phyloP scores from a whole-genome alignment of 2,888 invertebrate species.

The Acleris literana region DNA sequence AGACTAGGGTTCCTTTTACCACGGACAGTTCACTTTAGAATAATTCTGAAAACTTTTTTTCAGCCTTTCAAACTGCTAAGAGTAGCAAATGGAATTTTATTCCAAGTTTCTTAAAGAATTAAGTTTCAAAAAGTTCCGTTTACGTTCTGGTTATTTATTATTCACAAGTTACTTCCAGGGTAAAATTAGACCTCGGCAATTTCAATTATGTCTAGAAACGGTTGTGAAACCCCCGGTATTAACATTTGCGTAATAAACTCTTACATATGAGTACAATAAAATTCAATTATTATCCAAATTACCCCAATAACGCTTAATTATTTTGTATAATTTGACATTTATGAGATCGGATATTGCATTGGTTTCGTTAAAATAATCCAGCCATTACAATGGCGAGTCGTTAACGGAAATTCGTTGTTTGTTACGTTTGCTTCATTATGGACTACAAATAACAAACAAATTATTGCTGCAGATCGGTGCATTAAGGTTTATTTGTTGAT shows the following conservation, averaged over 20 bases:
- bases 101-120: not conserved
- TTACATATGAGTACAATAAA: slow-evolving; percentile 32
- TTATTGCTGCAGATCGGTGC: slow-evolving; percentile 6
- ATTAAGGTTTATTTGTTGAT: slow-evolving; percentile 13
- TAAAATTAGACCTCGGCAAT: slow-evolving; percentile 2
- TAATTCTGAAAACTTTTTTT: slow-evolving; percentile 8
- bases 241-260: slow-evolving; percentile 33
- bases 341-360: slow-evolving; percentile 29
- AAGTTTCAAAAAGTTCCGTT: slow-evolving; percentile 6
- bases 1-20: slow-evolving; percentile 5
- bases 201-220: slow-evolving; percentile 23
- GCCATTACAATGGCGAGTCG: slow-evolving; percentile 17
- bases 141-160: slow-evolving; percentile 18
- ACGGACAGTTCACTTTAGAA: slow-evolving; percentile 12
- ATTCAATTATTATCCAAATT: slow-evolving; percentile 35
- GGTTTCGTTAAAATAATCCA: slow-evolving; percentile 12
- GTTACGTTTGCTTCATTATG: slow-evolving; percentile 7
- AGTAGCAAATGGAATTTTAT: slow-evolving; percentile 14
- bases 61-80: slow-evolving; percentile 5
- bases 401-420: slow-evolving; percentile 10
- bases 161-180: slow-evolving; percentile 14
- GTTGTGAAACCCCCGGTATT: slow-evolving; percentile 23
- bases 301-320: slow-evolving; percentile 35
- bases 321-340: slow-evolving; percentile 33
- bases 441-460: slow-evolving; percentile 16